Evolutionary conservation across 2,888 invertebrate species (phyloP).

Genomic region (Troides helena): DNA sequence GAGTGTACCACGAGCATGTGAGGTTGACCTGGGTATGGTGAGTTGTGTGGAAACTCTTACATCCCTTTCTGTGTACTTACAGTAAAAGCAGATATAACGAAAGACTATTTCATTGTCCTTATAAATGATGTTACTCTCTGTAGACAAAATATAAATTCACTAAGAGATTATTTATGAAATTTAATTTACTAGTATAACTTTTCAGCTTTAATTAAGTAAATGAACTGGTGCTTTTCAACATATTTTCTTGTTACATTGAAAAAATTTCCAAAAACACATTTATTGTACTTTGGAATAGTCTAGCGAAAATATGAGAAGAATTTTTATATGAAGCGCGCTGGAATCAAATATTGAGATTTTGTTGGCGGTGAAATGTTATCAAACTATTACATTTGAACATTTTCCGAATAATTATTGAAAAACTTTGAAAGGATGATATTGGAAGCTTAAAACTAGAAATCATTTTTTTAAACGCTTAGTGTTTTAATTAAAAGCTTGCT

Average conservation of each 20-base stretch:
- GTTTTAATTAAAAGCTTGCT: not conserved
- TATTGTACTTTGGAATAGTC: not conserved
- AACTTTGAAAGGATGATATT: not conserved
- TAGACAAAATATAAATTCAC: no score
- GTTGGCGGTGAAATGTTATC: constrained; percentile 3
- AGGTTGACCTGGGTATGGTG: no score
- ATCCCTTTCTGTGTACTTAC: not conserved
- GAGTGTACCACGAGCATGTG: no score
- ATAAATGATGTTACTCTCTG: not conserved
- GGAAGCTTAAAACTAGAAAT: not conserved
- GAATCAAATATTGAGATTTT: constrained; percentile 7
- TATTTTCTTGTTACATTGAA: no score
- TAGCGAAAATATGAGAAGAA: not conserved
- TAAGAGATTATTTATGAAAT: no score
- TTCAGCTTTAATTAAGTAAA: no score
- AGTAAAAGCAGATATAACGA: not conserved
- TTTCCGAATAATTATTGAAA: constrained; percentile 7
- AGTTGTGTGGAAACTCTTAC: no score
- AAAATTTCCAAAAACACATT: not conserved
- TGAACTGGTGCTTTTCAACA: no score
- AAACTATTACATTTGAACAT: constrained; percentile 16
- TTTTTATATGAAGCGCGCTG: not conserved
- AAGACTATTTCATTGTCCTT: not conserved
- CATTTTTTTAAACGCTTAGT: not conserved
- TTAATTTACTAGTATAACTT: no score